Evolutionary conservation across 2,113 vertebrate genomes (phyloP).

Genomic region (Chiloscyllium plagiosum): DNA sequence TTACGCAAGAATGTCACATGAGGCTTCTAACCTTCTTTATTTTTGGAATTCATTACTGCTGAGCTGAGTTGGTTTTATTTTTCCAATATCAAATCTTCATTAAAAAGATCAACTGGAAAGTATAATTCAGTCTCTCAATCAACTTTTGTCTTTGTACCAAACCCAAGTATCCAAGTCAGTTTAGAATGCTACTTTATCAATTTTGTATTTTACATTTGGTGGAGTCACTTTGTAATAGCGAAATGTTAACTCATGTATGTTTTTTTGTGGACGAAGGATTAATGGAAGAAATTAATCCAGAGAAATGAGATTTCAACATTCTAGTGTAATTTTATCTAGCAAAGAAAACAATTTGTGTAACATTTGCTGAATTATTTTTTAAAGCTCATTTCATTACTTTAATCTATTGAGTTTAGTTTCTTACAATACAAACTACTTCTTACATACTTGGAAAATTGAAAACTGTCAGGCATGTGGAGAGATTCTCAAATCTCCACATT

Average conservation of each 20-base stretch:
- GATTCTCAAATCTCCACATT: too few species aligned
- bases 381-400: too few species aligned
- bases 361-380: not conserved
- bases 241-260: not conserved
- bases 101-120: not conserved
- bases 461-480: too few species aligned
- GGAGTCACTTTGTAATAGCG: not conserved
- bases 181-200: not conserved
- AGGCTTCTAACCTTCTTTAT: not conserved
- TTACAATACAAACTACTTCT: too few species aligned
- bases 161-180: not conserved
- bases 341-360: not conserved
- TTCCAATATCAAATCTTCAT: not conserved
- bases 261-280: not conserved
- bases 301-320: not conserved
- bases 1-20: too few species aligned
- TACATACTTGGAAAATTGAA: too few species aligned
- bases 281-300: not conserved
- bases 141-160: not conserved
- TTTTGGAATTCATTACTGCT: not conserved
- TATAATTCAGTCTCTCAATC: not conserved
- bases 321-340: not conserved
- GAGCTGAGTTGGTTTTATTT: not conserved
- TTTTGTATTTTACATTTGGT: not conserved
- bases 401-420: too few species aligned